Conservation (phyloP, 1,140 invertebrate genomes). For the Diuraphis noxia region DNA sequence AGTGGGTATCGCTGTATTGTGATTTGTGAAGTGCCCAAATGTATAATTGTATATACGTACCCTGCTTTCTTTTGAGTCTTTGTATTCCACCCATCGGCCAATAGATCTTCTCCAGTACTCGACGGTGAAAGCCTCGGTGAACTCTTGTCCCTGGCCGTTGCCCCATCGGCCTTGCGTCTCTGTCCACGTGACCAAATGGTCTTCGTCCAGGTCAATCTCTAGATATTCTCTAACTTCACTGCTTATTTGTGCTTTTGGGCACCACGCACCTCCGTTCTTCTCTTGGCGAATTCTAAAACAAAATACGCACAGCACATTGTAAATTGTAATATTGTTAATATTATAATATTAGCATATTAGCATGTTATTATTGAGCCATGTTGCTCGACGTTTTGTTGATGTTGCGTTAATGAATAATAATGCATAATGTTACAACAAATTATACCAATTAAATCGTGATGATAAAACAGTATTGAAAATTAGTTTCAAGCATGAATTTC, state of each 20-base stretch:
- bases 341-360: not conserved
- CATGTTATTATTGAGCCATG: not conserved
- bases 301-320: conserved; percentile 48
- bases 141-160: conserved; percentile 91
- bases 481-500: not conserved
- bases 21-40: too few relatives aligned
- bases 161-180: conserved; percentile 92
- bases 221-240: conserved; percentile 79
- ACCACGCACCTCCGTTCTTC: conserved; percentile 91
- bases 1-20: too few relatives aligned
- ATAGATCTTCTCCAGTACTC: conserved; percentile 80
- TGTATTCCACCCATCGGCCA: conserved; percentile 77
- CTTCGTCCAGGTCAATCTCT: conserved; percentile 77
- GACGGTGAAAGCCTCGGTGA: conserved; percentile 78
- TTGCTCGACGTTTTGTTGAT: not conserved
- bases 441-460: not conserved
- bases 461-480: not conserved
- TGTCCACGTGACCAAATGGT: conserved; percentile 82
- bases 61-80: conserved; percentile 73
- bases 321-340: not conserved
- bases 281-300: conserved; percentile 79
- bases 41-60: too few relatives aligned
- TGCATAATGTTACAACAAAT: conserved; percentile 10
- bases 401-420: not conserved
- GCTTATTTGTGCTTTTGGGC: conserved; percentile 79